A percentile compares a stretch with the other conserved stretches of the same genome.
Conservation (phyloP, 1,140 invertebrate genomes). For the Luehdorfia chinensis region DNA sequence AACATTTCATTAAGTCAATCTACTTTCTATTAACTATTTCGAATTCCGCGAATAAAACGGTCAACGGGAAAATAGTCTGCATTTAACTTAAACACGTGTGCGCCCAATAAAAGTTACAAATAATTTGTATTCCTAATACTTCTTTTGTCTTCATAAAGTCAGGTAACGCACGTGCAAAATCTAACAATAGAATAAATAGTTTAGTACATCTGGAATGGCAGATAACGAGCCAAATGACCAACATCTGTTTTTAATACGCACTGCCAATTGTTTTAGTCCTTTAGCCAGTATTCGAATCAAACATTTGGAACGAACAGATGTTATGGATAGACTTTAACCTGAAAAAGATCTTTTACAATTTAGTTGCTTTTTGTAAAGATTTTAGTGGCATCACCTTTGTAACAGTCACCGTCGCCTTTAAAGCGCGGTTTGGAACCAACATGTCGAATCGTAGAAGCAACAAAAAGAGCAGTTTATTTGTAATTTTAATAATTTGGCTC, state of each 20-base stretch:
- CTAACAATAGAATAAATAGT: constrained; percentile 4
- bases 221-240: constrained; percentile 1
- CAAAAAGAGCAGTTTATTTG: too few relatives aligned
- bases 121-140: not conserved
- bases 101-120: not conserved
- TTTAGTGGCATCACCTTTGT: too few relatives aligned
- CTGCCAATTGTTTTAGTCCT: constrained; percentile 6
- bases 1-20: too few relatives aligned
- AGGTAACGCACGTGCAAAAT: constrained; percentile 10
- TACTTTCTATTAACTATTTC: too few relatives aligned
- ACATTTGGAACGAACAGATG: constrained; percentile 18
- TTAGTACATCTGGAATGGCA: not conserved
- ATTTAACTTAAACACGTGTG: constrained; percentile 8
- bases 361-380: too few relatives aligned
- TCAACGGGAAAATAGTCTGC: too few relatives aligned
- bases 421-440: too few relatives aligned
- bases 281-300: not conserved
- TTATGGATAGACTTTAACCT: constrained; percentile 16
- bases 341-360: constrained; percentile 2
- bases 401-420: too few relatives aligned
- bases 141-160: not conserved
- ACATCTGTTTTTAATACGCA: constrained; percentile 10
- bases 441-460: too few relatives aligned
- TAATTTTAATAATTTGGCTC: too few relatives aligned
- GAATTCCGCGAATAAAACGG: too few relatives aligned